Percentiles rank a stretch among this genome's conserved stretches.
phyloP scores from a whole-genome alignment of 1,140 invertebrate genomes.

The Mesaphorura yosii region DNA sequence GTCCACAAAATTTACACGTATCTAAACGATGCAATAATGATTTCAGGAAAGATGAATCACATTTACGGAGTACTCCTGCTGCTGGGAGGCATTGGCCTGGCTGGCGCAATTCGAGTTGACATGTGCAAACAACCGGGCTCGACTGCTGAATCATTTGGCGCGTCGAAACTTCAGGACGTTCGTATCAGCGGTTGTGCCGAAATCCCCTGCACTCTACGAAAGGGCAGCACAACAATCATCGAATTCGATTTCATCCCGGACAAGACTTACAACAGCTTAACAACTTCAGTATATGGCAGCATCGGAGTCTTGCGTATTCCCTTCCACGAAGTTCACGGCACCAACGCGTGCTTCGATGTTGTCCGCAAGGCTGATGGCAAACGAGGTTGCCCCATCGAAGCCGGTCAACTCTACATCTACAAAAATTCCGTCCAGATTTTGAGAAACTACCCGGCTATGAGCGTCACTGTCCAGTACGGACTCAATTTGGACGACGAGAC shows the following conservation, averaged over 20 bases:
- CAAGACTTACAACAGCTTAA: conserved; percentile 7
- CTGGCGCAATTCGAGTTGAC: no score
- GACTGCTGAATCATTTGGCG: no score
- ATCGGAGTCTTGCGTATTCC: conserved; percentile 17
- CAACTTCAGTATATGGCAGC: conserved; percentile 17
- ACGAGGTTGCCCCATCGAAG: conserved; percentile 7
- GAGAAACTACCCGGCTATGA: conserved; percentile 20
- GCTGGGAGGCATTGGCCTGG: no score
- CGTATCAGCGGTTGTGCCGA: background rate
- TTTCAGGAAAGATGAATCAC: no score
- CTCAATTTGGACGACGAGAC: background rate
- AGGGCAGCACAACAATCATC: background rate
- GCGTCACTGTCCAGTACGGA: conserved; percentile 11
- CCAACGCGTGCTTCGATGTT: conserved; percentile 16
- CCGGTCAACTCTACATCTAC: conserved; percentile 19
- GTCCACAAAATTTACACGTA: no score
- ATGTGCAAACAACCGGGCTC: no score
- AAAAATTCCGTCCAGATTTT: conserved; percentile 22
- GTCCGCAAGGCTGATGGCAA: background rate
- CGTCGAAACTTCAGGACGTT: no score
- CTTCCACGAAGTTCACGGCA: conserved; percentile 19
- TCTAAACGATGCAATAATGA: no score
- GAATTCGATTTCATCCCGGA: conserved; percentile 1
- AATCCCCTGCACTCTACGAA: background rate
- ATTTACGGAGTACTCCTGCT: no score